Evolutionary conservation across 2,797 vertebrate genomes (phyloP), one percentile per base, ranked within the genome.

Genomic region (Schizothorax lantsangensis): DNA sequence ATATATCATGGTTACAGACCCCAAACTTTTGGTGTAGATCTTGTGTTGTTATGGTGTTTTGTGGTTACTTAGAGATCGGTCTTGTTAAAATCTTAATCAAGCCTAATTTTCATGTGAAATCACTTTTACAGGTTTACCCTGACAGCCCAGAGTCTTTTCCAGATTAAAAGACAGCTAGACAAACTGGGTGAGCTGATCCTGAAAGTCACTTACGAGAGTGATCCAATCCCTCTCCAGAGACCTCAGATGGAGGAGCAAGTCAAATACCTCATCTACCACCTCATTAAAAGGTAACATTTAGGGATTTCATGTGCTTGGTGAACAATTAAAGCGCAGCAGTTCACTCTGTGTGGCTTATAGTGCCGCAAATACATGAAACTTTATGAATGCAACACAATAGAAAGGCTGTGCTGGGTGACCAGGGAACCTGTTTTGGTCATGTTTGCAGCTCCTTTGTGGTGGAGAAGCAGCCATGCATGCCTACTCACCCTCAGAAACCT

Each of bases 381-480:
- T 3, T 2, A n/a, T 40, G 21, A 79, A 64, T 3, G n/a, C 40
- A 12, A 5, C n/a, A 83, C 15, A 69, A 38, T 38, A 36, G 19
- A 68, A 81, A 64, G 38, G 2, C n/a, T 64, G 36, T 6, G 23
- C 19, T 47, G 17, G 45, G 30, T 52, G 59, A 80, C 43, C 40
- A 17, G n/a, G 21, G 38, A 75, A 26, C 68, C 45, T 68, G 12
- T n/a, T 5, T 30, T 17, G 38, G 26, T 23, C 38, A 40, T 79
- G n/a, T 91, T 88, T 57, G 81, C 93, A 99, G 98, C 89, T 98
- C 98, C 0, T 99, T 99, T 45, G 96, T 99, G 92, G 97, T 99
- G 87, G 98, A 99, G 94, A 96, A 97, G 92, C 98, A 99, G 94
- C 98, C 98, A 0, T 99, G 97, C 87, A 99, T 99, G 98, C 97